Percentiles rank a stretch among this genome's conserved stretches.
Evolutionary conservation across 2,797 vertebrate species (phyloP).

Genomic region (Rhinogobio ventralis): DNA sequence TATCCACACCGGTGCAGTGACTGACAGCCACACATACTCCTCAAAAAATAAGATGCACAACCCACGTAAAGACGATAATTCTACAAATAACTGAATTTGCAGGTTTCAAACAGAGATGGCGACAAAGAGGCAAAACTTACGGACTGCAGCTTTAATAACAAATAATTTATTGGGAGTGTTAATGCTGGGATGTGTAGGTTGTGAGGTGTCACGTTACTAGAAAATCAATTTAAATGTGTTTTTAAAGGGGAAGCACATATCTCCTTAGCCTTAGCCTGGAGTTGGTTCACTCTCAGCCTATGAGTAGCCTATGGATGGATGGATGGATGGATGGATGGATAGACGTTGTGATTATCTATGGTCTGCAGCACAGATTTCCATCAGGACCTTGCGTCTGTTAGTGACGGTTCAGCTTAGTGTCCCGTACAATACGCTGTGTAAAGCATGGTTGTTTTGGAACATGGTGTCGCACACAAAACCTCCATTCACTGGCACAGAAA

Average conservation of each 20-base stretch:
- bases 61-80: no score
- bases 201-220: neutral
- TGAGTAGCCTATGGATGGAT: neutral
- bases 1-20: no score
- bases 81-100: no score
- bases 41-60: no score
- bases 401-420: constrained; percentile 34
- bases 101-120: no score
- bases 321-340: neutral
- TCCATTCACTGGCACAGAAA: constrained; percentile 43
- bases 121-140: neutral
- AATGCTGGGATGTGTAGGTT: no score
- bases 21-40: no score
- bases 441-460: constrained; percentile 31
- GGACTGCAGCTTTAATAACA: no score
- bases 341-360: constrained; percentile 30
- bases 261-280: neutral
- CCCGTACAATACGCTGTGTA: constrained; percentile 9
- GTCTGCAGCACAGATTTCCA: constrained; percentile 12
- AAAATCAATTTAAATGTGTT: neutral
- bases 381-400: constrained; percentile 25
- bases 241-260: neutral
- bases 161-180: no score
- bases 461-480: constrained; percentile 42
- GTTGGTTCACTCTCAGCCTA: neutral